Percentiles rank a stretch among this genome's conserved stretches.
Conservation (phyloP, 1,140 invertebrate species). For the Drosophila lini region DNA sequence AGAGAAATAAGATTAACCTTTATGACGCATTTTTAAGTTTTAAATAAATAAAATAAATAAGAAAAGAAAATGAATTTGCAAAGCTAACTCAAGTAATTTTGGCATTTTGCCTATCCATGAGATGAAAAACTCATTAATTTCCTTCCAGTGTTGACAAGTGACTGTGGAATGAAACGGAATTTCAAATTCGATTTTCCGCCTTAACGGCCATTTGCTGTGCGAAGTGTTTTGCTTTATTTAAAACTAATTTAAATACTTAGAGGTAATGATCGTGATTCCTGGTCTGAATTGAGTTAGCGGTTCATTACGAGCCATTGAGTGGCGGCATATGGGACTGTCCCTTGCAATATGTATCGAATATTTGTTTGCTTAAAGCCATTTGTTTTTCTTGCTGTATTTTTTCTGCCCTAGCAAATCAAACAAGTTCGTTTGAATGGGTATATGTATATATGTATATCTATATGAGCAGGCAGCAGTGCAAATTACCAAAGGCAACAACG, state of each 20-base stretch:
- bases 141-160: not conserved
- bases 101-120: not conserved
- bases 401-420: conserved; percentile 49
- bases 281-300: conserved; percentile 3
- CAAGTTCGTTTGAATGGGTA: conserved; percentile 8
- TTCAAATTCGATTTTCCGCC: not conserved
- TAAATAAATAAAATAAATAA: no score
- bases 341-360: conserved; percentile 10
- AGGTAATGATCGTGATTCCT: no score
- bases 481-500: conserved; percentile 45
- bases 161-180: not conserved
- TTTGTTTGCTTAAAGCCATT: conserved; percentile 5
- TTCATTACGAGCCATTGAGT: conserved; percentile 1
- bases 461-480: conserved; percentile 27
- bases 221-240: not conserved
- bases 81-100: not conserved
- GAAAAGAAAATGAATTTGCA: accelerated
- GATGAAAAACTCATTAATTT: not conserved
- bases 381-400: conserved; percentile 40
- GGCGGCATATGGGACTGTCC: not conserved
- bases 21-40: not conserved
- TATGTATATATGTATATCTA: not conserved
- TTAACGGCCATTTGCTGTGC: not conserved
- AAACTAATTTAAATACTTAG: not conserved
- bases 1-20: no score